Base-by-base conservation (phyloP, 1,140 invertebrate species). In the Muscidifurax raptorellus region DNA sequence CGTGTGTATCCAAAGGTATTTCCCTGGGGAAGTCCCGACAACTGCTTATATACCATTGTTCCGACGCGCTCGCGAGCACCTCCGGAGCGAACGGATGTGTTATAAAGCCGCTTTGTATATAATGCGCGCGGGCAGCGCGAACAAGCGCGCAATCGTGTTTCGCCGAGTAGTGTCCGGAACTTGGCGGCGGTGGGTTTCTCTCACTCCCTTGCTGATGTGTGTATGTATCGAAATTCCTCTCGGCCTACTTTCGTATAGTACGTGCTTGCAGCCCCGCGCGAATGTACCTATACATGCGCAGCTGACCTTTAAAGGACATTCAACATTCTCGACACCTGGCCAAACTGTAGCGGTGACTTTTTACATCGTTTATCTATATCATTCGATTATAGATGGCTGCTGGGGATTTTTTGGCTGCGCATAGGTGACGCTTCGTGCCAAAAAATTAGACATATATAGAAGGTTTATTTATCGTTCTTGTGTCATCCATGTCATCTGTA, bases 301-400 rank as follows among this genome's bases (percentile, higher is more conserved):
- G 72, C 47, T 86, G 87, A 89, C 89, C 88, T 90, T 91, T 90
- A 91, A 90, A 89, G 88, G 88, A 89, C 88, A 89, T 79, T 85
- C 82, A 84, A 86, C 83, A 86, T 83, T 86, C 85, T 77, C 85
- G 86, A 83, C 76, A 80, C 79, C 82, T 74, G 22, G 75, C 59
- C 76, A 79, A 78, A 79, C 79, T 13, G 32, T 15, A n/a, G 6
- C 30, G 52, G 52, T 22, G 44, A 47, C 44, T 0, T 15, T 72
- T 83, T n/a, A n/a, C n/a, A n/a, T n/a, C n/a, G n/a, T n/a, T n/a
- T 78, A 83, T 83, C 80, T 47, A 28, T 28, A 32, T n/a, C n/a
- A n/a, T n/a, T n/a, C n/a, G n/a, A n/a, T n/a, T n/a, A n/a, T n/a
- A n/a, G n/a, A n/a, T n/a, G n/a, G n/a, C n/a, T n/a, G n/a, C n/a